phyloP scores from a whole-genome alignment of 2,113 vertebrate species.

The Meles meles region DNA sequence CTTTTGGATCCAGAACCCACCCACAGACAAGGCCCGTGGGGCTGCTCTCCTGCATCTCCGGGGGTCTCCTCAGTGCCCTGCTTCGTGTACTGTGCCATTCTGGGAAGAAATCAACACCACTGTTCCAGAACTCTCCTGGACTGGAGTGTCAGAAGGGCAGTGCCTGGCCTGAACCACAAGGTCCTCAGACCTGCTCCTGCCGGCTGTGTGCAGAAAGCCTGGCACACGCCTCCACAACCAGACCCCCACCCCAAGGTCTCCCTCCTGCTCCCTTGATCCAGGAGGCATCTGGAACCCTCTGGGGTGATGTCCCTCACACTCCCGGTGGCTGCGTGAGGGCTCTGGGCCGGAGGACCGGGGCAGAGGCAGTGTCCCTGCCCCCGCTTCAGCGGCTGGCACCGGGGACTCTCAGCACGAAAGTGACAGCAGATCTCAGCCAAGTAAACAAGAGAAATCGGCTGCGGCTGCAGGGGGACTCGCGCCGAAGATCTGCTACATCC shows the following conservation, averaged over 20 bases:
- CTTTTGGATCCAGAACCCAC: background rate
- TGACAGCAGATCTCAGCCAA: background rate
- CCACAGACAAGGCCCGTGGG: background rate
- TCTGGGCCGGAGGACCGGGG: background rate
- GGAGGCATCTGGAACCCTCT: background rate
- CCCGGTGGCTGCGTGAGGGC: background rate
- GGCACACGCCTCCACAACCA: background rate
- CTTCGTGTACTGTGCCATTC: background rate
- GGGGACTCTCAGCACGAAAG: background rate
- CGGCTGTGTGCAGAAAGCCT: background rate
- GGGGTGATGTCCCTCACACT: background rate
- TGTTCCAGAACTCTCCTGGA: background rate
- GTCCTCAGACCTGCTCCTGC: background rate
- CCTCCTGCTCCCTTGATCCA: too few relatives aligned
- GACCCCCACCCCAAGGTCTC: background rate
- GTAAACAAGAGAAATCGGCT: background rate
- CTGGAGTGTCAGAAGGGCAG: background rate
- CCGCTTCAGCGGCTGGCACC: fast-evolving
- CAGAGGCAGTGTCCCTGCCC: background rate
- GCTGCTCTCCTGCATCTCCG: background rate
- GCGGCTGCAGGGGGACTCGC: background rate
- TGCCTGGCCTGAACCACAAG: background rate
- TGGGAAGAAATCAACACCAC: background rate
- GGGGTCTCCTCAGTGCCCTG: background rate
- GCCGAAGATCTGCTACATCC: background rate